These are phyloP conservation scores for Ennomos quercinarius DNA, from an alignment of 2,888 invertebrate species.

Conservation along the genomic window DNA sequence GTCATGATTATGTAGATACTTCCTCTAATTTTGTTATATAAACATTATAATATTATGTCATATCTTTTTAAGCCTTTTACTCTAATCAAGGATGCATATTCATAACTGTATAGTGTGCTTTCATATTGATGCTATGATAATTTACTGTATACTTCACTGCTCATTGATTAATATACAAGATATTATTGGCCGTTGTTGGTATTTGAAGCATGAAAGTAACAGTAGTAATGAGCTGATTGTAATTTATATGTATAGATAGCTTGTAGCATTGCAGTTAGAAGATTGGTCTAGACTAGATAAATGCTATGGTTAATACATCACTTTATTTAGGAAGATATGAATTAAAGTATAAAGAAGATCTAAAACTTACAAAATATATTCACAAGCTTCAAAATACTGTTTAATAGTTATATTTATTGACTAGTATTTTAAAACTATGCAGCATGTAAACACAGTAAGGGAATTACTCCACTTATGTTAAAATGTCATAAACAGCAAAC, in stretches of 20 bases:
- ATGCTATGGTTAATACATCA: not conserved
- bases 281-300: not conserved
- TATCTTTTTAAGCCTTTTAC: conserved; percentile 17
- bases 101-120: conserved; percentile 45
- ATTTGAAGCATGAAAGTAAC: conserved; percentile 66
- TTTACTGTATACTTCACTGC: conserved; percentile 45
- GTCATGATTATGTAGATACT: conserved; percentile 11
- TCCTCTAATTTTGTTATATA: conserved; percentile 26
- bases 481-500: too few species aligned
- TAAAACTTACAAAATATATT: too few species aligned
- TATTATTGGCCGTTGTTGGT: conserved; percentile 58
- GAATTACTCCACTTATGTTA: too few species aligned
- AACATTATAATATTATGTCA: conserved; percentile 27
- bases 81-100: conserved; percentile 39
- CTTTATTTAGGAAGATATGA: not conserved
- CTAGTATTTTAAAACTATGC: too few species aligned
- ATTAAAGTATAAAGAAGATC: too few species aligned
- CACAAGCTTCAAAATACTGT: too few species aligned
- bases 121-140: conserved; percentile 50
- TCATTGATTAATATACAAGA: conserved; percentile 51
- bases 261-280: not conserved
- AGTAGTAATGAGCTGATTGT: conserved; percentile 39
- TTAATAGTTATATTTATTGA: too few species aligned
- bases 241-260: conserved; percentile 5
- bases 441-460: too few species aligned